A percentile compares a stretch with the other conserved stretches of the same genome.
Conservation (phyloP, 2,888 invertebrate species). For the Ceratothoa steindachneri region DNA sequence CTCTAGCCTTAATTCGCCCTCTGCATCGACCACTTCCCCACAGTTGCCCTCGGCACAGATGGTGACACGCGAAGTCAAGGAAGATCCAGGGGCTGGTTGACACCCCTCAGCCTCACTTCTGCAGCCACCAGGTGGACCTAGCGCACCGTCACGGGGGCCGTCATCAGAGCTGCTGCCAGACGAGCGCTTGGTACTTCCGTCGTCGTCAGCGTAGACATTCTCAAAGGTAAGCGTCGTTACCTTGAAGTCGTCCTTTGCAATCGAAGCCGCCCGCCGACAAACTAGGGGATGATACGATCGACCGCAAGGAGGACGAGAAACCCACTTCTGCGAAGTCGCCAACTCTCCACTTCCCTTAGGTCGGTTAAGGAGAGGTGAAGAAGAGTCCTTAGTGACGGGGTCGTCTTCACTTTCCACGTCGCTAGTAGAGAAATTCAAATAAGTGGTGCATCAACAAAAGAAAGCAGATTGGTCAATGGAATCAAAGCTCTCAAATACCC, state of each 20-base stretch:
- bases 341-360: conserved; percentile 13
- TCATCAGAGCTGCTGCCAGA: conserved; percentile 35
- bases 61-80: neutral
- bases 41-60: neutral
- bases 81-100: neutral
- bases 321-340: conserved; percentile 17
- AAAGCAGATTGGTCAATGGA: neutral
- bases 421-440: neutral
- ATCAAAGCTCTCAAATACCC: neutral
- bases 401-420: neutral
- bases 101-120: neutral
- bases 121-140: conserved; percentile 1
- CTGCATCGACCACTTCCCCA: neutral
- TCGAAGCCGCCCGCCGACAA: conserved; percentile 38
- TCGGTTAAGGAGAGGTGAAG: neutral
- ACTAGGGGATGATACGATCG: conserved; percentile 41
- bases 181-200: conserved; percentile 29
- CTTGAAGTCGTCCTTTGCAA: conserved; percentile 21
- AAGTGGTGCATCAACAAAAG: neutral
- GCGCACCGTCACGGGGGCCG: conserved; percentile 18
- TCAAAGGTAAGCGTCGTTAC: conserved; percentile 40
- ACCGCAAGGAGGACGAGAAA: conserved; percentile 20
- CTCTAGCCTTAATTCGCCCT: too few species aligned
- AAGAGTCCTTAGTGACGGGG: neutral
- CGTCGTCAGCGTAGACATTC: conserved; percentile 42